Base-by-base conservation (phyloP, 2,888 invertebrate species). In the Apamea epomidion region DNA sequence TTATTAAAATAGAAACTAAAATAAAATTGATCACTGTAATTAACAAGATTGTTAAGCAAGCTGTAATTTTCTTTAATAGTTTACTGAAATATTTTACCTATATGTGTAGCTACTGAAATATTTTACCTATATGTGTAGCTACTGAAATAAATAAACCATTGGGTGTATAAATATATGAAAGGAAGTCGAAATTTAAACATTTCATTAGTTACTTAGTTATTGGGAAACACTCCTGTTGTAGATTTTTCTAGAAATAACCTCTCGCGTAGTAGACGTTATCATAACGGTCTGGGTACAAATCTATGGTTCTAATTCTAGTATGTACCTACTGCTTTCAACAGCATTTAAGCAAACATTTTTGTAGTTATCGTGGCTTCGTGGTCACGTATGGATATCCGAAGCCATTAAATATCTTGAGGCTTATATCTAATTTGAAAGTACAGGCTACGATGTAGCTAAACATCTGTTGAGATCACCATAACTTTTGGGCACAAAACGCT, bases 151-250 rank as follows among this genome's bases (percentile, higher is more conserved):
- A 85, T 83, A 82, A 81, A 77, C 78, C 77, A 87, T 48, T 87
- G 81, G 88, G 65, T 92, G 90, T 88, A 91, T 88, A 91, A 87
- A 90, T 86, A 85, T 87, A 78, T 72, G 72, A 77, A 83, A 76
- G 86, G 86, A 85, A 88, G 80, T 88, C 87, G 83, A 89, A 90
- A 90, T 92, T 91, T 88, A 82, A 88, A 92, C 89, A 92, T 91
- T 90, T 91, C 89, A 92, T 90, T 92, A 92, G 90, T 85, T 76
- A 84, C 73, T 84, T 87, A 90, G 78, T 84, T 84, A 86, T 74
- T 85, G 85, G 82, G 80, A 82, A 78, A 77, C 60, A 58, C 70
- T 80, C 72, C 62, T 82, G 76, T 80, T 86, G 29, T 74, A 87
- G 84, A 86, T 85, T 85, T 90, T 88, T 84, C 84, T 90, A 82